Base-by-base conservation (phyloP, 2,797 vertebrate genomes). In the Hafferia zeledoni region DNA sequence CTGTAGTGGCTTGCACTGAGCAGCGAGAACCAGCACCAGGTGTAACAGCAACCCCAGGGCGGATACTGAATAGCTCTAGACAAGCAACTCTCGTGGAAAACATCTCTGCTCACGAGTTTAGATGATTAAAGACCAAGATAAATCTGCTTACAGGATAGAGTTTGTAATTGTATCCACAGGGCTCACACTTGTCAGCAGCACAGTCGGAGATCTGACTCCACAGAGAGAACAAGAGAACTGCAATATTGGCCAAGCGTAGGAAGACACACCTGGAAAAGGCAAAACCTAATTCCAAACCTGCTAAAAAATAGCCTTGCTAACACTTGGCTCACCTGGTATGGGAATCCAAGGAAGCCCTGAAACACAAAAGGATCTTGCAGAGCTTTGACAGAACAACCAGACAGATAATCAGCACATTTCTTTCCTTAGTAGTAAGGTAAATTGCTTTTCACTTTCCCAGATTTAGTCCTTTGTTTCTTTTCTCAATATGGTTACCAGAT, bases 161-260 rank as follows among this genome's bases (percentile, higher is more conserved):
- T 10, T 91, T 3, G 35, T 99, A 97, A 98, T 99, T 99, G 96
- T 99, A 99, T 81, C 99, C 99, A 77, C 99, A 99, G 63, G 94
- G 16, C 27, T 94, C 63, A 69, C 99, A 99, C 1, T 87, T 27
- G 8, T 67, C 64, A 0, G 75, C 60, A 10, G 18, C 27, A 93
- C 99, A 99, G 78, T 64, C 84, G 0, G 98, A 98, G 95, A 99
- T 99, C 87, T 98, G 98, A 96, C 98, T 98, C 98, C 98, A 99
- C 69, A 99, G 98, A 0, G 99, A 99, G 96, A 99, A 98, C 57
- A 99, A 97, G 85, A 99, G 97, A 79, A 99, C 99, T 2, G 97
- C 99, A 5, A 99, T 99, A 91, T 97, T 99, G 96, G 99, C 99
- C 98, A 99, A 91, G 7, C 99, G 97, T 98, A 99, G 98, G 52